These are phyloP conservation scores for Astatotilapia flaviijosephi DNA, from an alignment of 2,113 vertebrate genomes.

Conservation along the genomic window DNA sequence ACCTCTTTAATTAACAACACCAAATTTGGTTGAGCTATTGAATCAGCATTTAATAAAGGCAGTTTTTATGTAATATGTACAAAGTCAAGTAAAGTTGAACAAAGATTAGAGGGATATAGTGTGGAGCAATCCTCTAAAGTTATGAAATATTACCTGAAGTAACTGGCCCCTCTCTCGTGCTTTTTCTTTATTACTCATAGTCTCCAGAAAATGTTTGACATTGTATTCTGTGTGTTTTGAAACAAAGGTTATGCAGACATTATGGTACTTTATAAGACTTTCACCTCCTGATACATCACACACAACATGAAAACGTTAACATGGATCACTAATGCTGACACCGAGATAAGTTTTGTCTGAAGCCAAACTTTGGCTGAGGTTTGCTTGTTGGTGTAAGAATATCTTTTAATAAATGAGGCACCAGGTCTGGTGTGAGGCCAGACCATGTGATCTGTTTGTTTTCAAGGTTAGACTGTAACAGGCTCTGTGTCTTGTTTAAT, in stretches of 20 bases:
- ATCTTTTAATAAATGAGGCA: constrained; percentile 44
- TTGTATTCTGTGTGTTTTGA: not conserved
- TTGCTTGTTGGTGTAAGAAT: constrained; percentile 10
- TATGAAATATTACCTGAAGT: not conserved
- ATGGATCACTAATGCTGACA: constrained; percentile 4
- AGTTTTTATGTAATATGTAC: not conserved
- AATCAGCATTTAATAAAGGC: not conserved
- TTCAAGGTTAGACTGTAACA: constrained; percentile 28
- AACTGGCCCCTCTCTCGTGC: not conserved
- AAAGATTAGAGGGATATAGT: not conserved
- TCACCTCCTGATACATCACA: not conserved
- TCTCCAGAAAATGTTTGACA: not conserved
- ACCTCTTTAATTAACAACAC: not conserved
- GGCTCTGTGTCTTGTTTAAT: constrained; percentile 20
- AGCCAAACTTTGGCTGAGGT: not conserved
- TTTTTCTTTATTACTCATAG: not conserved
- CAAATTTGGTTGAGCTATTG: not conserved
- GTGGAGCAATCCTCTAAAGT: not conserved
- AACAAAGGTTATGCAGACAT: not conserved
- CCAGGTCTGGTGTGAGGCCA: constrained; percentile 39
- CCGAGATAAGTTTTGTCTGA: not conserved
- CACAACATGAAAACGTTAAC: not conserved
- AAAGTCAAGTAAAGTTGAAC: not conserved
- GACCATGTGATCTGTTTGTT: constrained; percentile 48
- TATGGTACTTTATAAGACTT: not conserved